phyloP scores from a whole-genome alignment of 2,888 invertebrate genomes.

The Bhutanitis thaidina region DNA sequence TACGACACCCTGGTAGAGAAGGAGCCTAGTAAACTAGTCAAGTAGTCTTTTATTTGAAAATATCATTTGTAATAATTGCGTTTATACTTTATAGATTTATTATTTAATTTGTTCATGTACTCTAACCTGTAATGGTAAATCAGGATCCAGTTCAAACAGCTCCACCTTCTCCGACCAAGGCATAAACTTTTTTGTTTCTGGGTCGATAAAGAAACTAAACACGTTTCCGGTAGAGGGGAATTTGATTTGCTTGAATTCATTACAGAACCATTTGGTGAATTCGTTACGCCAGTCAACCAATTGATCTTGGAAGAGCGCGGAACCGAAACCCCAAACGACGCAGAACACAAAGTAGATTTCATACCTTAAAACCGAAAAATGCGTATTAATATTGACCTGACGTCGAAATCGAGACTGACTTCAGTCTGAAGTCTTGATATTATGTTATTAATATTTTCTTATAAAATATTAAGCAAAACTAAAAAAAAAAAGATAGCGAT shows the following conservation, averaged over 20 bases:
- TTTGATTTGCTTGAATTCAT: conserved; percentile 94
- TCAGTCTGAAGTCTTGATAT: no score
- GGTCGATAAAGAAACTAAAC: conserved; percentile 94
- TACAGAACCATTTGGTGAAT: conserved; percentile 96
- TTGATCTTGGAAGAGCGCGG: conserved; percentile 94
- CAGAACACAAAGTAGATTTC: conserved; percentile 96
- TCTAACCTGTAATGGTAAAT: conserved; percentile 90
- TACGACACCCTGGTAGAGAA: no score
- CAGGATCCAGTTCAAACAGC: conserved; percentile 90
- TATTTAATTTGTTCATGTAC: no score
- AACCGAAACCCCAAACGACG: conserved; percentile 96
- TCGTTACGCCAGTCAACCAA: conserved; percentile 94
- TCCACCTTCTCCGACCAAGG: conserved; percentile 93
- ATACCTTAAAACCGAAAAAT: conserved; percentile 70
- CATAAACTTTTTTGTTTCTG: conserved; percentile 89
- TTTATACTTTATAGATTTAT: no score
- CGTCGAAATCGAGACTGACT: no score
- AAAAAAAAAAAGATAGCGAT: no score
- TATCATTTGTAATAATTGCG: no score
- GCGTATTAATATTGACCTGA: no score
- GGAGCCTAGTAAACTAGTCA: no score
- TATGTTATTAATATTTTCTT: no score
- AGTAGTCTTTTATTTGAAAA: no score
- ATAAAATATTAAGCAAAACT: no score
- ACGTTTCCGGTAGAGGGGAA: conserved; percentile 91